Evolutionary conservation across 2,113 vertebrate genomes (phyloP), one percentile per base, ranked within the genome.

Genomic region (Notothenia rossii): DNA sequence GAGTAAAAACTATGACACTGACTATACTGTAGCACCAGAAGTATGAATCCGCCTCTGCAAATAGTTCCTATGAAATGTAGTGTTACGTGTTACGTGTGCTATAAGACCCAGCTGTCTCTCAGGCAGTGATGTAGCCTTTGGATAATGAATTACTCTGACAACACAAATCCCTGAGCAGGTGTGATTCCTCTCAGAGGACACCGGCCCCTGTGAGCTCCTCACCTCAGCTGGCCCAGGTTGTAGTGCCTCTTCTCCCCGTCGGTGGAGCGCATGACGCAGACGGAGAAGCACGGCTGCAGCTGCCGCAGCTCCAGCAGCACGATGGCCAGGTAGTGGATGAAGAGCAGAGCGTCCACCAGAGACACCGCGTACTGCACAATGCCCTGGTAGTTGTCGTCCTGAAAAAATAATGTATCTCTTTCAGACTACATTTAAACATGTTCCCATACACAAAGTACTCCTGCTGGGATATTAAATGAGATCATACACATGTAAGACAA

Each of bases 291-390:
- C 15, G 97, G 96, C 89, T 97, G 97, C 46, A 99, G 96, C 92
- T 99, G 98, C 59, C 98, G 88, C 36, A 99, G 95, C 92, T 99
- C 98, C 86, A 99, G 95, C 82, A 99, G 92, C 66, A 99, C 96
- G 0, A 99, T 95, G 66, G 97, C 98, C 94, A 99, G 90, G 93
- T 99, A 99, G 88, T 99, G 98, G 87, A 99, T 98, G 93, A 99
- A 99, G 84, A 99, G 97, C 50, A 99, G 94, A 0, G 96, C 96
- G 0, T 97, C 97, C 94, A 98, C 97, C 33, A 93, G 90, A 22
- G 92, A 93, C 72, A 93, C 93, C 0, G 98, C 96, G 0, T 98
- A 99, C 86, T 98, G 97, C 86, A 99, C 98, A 2, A 99, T 97
- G 46, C 97, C 97, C 74, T 98, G 96, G 94, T 98, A 98, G 90